phyloP scores from a whole-genome alignment of 1,140 invertebrate genomes.

The Lamellibrachia luymesi region DNA sequence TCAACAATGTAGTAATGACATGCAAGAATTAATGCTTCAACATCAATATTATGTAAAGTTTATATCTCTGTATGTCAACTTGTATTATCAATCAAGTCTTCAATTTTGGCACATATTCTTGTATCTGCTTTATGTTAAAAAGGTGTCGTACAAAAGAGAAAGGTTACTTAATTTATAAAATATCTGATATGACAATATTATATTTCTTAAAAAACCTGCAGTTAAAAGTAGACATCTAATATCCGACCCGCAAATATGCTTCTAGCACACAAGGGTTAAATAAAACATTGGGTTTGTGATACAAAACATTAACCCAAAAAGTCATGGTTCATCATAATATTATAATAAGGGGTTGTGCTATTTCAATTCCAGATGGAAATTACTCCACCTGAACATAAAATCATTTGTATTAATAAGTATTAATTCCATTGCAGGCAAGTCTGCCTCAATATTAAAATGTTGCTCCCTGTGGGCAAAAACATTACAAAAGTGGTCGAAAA shows the following conservation, averaged over 20 bases:
- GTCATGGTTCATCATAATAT: background rate
- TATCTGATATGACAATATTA: background rate
- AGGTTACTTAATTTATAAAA: background rate
- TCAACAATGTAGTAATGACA: no score
- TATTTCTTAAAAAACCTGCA: no score
- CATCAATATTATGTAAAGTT: no score
- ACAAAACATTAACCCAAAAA: background rate
- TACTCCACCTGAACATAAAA: background rate
- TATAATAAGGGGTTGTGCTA: background rate
- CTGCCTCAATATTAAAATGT: background rate
- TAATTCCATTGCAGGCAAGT: background rate
- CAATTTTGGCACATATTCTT: background rate
- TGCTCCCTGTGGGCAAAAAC: background rate
- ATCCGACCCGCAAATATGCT: background rate
- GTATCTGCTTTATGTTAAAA: background rate
- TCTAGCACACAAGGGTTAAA: background rate
- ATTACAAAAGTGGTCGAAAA: no score
- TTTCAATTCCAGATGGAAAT: no score
- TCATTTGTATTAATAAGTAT: background rate
- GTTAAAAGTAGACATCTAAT: background rate
- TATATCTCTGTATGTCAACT: background rate
- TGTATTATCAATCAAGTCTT: background rate
- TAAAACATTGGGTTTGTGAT: background rate
- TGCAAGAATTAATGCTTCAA: no score
- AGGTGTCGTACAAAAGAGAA: background rate